Percentiles rank a stretch among this genome's conserved stretches.
Conservation (phyloP, 2,888 invertebrate genomes). For the Dexiosoma caninum region DNA sequence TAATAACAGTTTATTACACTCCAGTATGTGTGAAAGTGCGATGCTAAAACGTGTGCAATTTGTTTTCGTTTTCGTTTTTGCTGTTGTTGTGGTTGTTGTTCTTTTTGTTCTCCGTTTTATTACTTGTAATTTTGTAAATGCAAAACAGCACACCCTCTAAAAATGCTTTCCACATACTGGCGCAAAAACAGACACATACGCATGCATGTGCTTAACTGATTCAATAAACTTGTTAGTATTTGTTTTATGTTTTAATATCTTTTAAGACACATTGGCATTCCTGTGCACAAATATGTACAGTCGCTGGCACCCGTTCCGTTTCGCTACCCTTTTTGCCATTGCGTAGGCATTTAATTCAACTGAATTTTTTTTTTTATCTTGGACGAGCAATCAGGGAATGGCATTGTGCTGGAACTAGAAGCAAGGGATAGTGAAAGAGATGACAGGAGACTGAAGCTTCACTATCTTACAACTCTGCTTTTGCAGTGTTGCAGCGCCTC, state of each 20-base stretch:
- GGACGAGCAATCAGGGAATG: too few species aligned
- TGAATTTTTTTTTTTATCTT: too few species aligned
- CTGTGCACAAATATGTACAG: too few species aligned
- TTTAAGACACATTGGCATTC: background rate
- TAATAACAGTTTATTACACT: conserved; percentile 62
- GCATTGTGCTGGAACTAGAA: too few species aligned
- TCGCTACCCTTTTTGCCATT: too few species aligned
- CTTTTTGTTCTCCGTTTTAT: conserved; percentile 48
- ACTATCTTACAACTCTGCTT: too few species aligned
- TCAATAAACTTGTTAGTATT: background rate
- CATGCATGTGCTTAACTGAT: background rate
- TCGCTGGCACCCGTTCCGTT: too few species aligned
- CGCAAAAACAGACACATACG: background rate
- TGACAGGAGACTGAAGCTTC: too few species aligned
- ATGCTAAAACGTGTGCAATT: conserved; percentile 20
- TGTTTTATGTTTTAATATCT: conserved; percentile 7
- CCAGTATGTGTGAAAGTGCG: conserved; percentile 60
- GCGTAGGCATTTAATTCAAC: too few species aligned
- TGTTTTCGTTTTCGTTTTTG: conserved; percentile 10
- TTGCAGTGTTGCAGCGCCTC: too few species aligned
- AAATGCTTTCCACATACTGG: background rate
- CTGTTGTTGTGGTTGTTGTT: background rate
- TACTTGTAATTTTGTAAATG: conserved; percentile 61
- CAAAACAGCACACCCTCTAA: conserved; percentile 50
- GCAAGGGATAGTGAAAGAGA: too few species aligned